A percentile compares a stretch with the other conserved stretches of the same genome.
Evolutionary conservation across 2,113 vertebrate species (phyloP).

Genomic region (Oncorhynchus mykiss): DNA sequence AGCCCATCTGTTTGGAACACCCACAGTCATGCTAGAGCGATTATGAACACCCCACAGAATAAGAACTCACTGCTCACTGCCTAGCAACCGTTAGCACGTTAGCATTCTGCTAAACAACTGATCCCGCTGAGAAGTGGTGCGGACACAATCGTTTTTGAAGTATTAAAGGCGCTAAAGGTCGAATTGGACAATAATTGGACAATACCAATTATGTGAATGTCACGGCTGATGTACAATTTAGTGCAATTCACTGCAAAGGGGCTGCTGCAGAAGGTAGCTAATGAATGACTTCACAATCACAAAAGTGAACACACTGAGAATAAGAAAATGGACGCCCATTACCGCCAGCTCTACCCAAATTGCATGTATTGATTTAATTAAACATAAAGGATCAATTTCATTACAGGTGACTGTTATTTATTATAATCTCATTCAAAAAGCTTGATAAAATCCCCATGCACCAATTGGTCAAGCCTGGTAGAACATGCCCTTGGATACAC

Average conservation of each 20-base stretch:
- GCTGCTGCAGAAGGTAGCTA: neutral
- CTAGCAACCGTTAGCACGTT: slow-evolving; percentile 1
- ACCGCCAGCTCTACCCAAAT: neutral
- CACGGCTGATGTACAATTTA: neutral
- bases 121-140: neutral
- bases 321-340: too few species aligned
- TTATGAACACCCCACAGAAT: slow-evolving; percentile 18
- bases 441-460: neutral
- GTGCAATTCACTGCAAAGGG: slow-evolving; percentile 2
- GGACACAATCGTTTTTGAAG: slow-evolving; percentile 17
- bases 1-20: slow-evolving; percentile 27
- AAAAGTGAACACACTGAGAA: neutral
- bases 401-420: neutral
- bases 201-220: slow-evolving; percentile 30
- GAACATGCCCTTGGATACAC: too few species aligned
- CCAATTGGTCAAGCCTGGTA: neutral
- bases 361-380: slow-evolving; percentile 3
- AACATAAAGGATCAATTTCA: slow-evolving; percentile 1
- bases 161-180: slow-evolving; percentile 23
- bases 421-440: neutral
- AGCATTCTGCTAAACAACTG: slow-evolving; percentile 7
- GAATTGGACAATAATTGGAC: neutral
- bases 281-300: neutral
- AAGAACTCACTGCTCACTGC: slow-evolving; percentile 8
- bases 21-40: slow-evolving; percentile 32